Conservation (phyloP, 2,888 invertebrate species). For the Argyresthia goedartella region DNA sequence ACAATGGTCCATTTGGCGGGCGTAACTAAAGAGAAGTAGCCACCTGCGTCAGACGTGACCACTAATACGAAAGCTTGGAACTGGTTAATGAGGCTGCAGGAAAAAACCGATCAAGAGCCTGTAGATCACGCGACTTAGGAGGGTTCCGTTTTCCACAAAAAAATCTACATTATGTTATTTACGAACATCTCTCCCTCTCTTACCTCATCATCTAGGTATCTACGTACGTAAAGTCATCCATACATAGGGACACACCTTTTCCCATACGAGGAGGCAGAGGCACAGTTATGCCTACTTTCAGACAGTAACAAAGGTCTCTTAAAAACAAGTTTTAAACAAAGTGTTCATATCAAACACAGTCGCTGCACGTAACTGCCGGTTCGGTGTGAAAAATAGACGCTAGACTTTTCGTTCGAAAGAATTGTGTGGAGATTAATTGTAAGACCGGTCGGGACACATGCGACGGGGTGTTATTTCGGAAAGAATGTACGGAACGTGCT, state of each 20-base stretch:
- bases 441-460: conserved; percentile 30
- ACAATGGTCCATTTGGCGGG: conserved; percentile 28
- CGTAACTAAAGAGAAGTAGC: conserved; percentile 24
- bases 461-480: conserved; percentile 57
- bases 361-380: neutral
- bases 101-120: conserved; percentile 15
- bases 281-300: too few species aligned
- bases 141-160: too few species aligned
- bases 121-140: neutral
- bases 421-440: conserved; percentile 2
- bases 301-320: too few species aligned
- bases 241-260: too few species aligned
- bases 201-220: too few species aligned
- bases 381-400: neutral
- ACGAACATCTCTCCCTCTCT: too few species aligned
- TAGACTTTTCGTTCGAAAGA: conserved; percentile 6
- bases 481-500: conserved; percentile 63
- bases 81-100: conserved; percentile 28
- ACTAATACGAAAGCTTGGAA: conserved; percentile 13
- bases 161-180: too few species aligned
- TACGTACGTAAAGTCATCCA: too few species aligned
- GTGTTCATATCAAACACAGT: too few species aligned
- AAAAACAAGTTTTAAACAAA: too few species aligned
- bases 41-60: conserved; percentile 40
- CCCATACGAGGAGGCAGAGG: too few species aligned